Conservation (phyloP, 2,888 invertebrate species). For the Loripinus fragilis region DNA sequence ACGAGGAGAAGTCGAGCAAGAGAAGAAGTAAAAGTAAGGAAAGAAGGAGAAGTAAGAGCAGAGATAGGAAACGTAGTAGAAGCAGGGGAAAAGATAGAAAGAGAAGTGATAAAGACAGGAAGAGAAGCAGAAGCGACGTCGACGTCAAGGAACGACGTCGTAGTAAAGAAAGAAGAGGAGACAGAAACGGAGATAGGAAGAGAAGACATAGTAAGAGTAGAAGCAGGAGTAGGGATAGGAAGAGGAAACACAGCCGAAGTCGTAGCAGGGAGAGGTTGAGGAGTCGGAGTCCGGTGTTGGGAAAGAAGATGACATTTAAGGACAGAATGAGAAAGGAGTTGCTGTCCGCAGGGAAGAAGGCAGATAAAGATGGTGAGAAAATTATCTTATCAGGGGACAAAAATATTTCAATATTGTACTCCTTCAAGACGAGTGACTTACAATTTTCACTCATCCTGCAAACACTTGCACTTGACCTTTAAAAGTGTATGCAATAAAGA, state of each 20-base stretch:
- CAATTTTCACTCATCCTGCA: no score
- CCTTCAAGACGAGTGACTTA: no score
- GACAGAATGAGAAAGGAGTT: slow-evolving; percentile 80
- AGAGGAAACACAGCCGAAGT: slow-evolving; percentile 40
- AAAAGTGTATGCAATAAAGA: no score
- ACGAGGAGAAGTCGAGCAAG: slow-evolving; percentile 41
- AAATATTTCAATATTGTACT: no score
- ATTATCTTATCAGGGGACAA: no score
- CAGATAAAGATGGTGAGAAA: slow-evolving; percentile 36
- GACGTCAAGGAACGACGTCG: slow-evolving; percentile 38
- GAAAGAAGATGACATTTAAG: slow-evolving; percentile 78
- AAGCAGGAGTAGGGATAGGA: slow-evolving; percentile 46
- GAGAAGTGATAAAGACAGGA: slow-evolving; percentile 46
- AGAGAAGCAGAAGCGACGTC: slow-evolving; percentile 56
- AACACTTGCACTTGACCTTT: no score
- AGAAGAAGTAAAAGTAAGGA: slow-evolving; percentile 45
- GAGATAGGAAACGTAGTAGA: slow-evolving; percentile 42
- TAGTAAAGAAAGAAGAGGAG: slow-evolving; percentile 39
- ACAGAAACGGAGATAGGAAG: slow-evolving; percentile 53
- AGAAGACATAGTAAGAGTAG: slow-evolving; percentile 46
- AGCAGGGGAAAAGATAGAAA: slow-evolving; percentile 39
- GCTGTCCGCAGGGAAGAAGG: slow-evolving; percentile 70
- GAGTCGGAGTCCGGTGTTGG: slow-evolving; percentile 56
- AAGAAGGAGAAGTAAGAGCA: slow-evolving; percentile 49
- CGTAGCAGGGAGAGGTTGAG: slow-evolving; percentile 54